Conservation (phyloP, 2,797 vertebrate species). For the Vespertilio murinus region DNA sequence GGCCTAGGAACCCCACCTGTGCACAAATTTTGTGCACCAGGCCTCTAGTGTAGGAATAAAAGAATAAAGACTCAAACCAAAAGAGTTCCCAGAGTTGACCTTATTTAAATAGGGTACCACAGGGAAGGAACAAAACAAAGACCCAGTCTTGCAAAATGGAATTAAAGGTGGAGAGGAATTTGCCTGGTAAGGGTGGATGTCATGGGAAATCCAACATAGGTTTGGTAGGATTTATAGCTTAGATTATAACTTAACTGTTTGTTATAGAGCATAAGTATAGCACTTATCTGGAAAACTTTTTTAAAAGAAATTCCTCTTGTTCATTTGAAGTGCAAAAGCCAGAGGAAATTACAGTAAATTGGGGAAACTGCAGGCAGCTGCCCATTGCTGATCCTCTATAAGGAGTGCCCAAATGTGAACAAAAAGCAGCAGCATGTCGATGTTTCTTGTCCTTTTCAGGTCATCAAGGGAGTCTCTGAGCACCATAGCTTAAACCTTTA, state of each 20-base stretch:
- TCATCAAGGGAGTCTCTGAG: neutral
- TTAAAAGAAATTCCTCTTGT: slow-evolving; percentile 21
- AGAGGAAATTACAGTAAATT: slow-evolving; percentile 63
- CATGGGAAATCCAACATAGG: neutral
- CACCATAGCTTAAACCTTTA: neutral
- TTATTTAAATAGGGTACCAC: neutral
- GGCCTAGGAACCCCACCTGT: too few relatives aligned
- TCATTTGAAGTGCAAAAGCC: slow-evolving; percentile 42
- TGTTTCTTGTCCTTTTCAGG: neutral
- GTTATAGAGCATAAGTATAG: neutral
- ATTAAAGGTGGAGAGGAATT: neutral
- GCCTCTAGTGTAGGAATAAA: neutral
- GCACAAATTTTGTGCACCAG: too few relatives aligned
- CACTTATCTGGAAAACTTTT: neutral
- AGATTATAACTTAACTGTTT: slow-evolving; percentile 1
- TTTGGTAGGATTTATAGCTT: neutral
- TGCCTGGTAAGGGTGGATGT: neutral
- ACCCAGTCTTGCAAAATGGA: neutral
- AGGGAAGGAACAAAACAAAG: slow-evolving; percentile 30
- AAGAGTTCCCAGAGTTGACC: neutral
- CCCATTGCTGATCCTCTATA: neutral
- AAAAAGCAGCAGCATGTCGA: neutral
- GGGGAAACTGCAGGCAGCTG: slow-evolving; percentile 51
- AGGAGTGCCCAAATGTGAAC: neutral
- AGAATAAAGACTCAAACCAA: neutral